Evolutionary conservation across 2,113 vertebrate species (phyloP).

Genomic region (Amphiprion percula): DNA sequence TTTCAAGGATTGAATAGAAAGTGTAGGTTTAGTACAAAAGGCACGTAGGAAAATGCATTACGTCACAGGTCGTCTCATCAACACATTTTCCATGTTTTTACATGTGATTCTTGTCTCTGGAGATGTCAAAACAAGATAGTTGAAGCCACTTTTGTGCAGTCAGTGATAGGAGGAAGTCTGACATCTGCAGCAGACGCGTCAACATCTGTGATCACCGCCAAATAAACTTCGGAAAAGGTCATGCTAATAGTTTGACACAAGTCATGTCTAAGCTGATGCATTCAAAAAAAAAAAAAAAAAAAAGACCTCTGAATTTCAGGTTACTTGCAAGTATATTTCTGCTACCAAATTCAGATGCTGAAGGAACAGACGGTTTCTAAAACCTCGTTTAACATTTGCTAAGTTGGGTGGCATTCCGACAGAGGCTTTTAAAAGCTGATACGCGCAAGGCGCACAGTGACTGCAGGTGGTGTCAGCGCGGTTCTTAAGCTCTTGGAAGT

Average conservation of each 20-base stretch:
- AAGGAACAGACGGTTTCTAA: background rate
- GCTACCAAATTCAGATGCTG: background rate
- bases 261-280: constrained; percentile 11
- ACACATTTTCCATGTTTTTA: background rate
- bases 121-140: constrained; percentile 17
- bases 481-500: constrained; percentile 50
- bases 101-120: background rate
- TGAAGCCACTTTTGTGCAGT: constrained; percentile 7
- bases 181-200: constrained; percentile 26
- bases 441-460: background rate
- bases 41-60: background rate
- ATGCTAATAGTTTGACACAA: background rate
- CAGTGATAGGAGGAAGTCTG: constrained; percentile 12
- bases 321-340: background rate
- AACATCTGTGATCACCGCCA: constrained; percentile 18
- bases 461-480: constrained; percentile 30
- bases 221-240: constrained; percentile 32
- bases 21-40: background rate
- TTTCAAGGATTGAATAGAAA: constrained; percentile 1
- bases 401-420: constrained; percentile 1
- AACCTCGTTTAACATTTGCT: background rate
- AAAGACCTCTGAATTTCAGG: background rate
- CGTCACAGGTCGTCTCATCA: background rate
- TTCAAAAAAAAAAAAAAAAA: background rate
- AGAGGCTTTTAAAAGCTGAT: constrained; percentile 18